Conservation (phyloP, 2,113 vertebrate genomes). For the Pithys albifrons region DNA sequence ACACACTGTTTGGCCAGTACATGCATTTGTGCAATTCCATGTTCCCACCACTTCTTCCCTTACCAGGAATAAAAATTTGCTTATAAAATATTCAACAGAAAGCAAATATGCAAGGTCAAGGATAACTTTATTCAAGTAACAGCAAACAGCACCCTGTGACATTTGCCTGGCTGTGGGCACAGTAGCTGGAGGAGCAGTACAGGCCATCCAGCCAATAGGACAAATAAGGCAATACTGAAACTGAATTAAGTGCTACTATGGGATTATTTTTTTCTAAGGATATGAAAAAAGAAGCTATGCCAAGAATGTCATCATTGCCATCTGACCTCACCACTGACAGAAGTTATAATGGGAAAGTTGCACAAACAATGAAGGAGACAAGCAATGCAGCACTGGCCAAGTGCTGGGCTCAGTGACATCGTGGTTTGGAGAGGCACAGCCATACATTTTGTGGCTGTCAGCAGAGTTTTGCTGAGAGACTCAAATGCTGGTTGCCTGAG, state of each 20-base stretch:
- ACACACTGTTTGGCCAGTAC: background rate
- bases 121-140: background rate
- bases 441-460: background rate
- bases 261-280: conserved; percentile 36
- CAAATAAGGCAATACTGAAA: conserved; percentile 62
- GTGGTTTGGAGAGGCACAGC: background rate
- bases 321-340: conserved; percentile 39
- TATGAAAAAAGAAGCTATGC: conserved; percentile 12
- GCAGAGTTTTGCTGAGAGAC: conserved; percentile 7
- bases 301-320: conserved; percentile 41
- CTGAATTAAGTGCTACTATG: conserved; percentile 49
- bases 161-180: conserved; percentile 10
- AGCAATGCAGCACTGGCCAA: background rate
- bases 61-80: conserved; percentile 12
- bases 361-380: conserved; percentile 10
- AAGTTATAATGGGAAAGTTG: conserved; percentile 30
- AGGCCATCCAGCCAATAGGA: conserved; percentile 27
- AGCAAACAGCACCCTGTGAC: background rate
- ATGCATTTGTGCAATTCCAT: background rate
- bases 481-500: background rate
- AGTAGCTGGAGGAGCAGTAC: background rate
- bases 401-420: background rate
- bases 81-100: background rate
- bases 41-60: background rate
- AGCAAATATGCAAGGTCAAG: background rate